Evolutionary conservation across 2,797 vertebrate genomes (phyloP).

Genomic region (Anguilla obscura): DNA sequence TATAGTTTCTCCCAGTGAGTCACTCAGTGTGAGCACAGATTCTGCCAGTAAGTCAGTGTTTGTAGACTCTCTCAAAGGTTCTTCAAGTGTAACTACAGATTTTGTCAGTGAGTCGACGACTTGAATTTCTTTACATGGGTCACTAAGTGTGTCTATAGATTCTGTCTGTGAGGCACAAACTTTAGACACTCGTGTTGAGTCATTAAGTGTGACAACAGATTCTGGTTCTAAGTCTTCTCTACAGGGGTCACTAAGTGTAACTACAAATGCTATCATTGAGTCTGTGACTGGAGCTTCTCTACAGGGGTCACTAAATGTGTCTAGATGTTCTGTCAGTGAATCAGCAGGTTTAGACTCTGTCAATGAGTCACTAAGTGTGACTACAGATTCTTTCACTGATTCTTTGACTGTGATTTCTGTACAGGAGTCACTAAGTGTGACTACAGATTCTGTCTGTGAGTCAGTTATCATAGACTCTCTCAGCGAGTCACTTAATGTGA

Average conservation of each 20-base stretch:
- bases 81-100: not conserved
- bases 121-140: not conserved
- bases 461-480: not conserved
- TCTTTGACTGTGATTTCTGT: too few species aligned
- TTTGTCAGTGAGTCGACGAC: not conserved
- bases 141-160: not conserved
- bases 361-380: not conserved
- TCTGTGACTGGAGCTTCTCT: not conserved
- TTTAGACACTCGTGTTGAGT: not conserved
- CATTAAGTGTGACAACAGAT: constrained; percentile 1
- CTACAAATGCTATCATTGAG: not conserved
- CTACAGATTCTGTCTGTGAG: not conserved
- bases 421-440: not conserved
- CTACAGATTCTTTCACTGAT: not conserved
- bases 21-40: not conserved
- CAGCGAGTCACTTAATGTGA: not conserved
- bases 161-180: not conserved
- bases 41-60: not conserved
- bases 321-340: not conserved
- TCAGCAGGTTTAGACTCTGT: not conserved
- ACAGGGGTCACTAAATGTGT: not conserved
- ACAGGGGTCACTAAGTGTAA: not conserved
- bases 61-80: not conserved
- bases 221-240: not conserved
- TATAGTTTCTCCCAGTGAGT: not conserved